phyloP scores from a whole-genome alignment of 2,113 vertebrate species.

The Orcinus orca region DNA sequence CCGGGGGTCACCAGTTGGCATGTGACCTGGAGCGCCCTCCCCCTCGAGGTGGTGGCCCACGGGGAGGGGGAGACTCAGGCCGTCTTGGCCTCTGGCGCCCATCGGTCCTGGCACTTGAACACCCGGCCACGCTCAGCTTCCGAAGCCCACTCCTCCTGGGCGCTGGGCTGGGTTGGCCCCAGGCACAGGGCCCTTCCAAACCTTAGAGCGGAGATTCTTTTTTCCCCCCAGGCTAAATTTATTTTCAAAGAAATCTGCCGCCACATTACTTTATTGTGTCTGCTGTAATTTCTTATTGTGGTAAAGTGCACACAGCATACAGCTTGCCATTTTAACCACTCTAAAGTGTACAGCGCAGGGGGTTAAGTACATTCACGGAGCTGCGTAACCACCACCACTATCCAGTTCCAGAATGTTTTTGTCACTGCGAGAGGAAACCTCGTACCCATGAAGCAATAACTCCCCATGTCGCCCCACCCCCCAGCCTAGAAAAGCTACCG shows the following conservation, averaged over 20 bases:
- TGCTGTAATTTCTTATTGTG: too few species aligned
- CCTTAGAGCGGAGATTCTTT: not conserved
- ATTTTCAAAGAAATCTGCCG: not conserved
- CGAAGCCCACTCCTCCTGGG: not conserved
- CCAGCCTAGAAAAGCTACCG: not conserved
- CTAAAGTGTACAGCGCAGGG: accelerated
- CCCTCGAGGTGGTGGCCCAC: not conserved
- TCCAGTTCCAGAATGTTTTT: not conserved
- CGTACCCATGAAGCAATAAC: accelerated
- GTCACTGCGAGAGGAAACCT: accelerated
- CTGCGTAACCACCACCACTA: not conserved
- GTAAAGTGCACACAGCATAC: not conserved
- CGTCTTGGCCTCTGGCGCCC: accelerated
- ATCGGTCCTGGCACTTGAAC: not conserved
- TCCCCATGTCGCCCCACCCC: accelerated
- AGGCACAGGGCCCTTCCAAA: not conserved
- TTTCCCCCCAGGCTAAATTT: accelerated
- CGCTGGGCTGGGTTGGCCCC: accelerated
- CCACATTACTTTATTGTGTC: accelerated
- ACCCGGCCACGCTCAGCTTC: not conserved
- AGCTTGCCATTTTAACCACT: not conserved
- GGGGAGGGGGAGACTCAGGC: not conserved
- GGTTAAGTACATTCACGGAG: accelerated
- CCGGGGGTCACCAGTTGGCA: accelerated
- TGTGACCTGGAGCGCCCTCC: accelerated